phyloP scores from a whole-genome alignment of 2,113 vertebrate species.

The Xenotilapia flavipinnis region DNA sequence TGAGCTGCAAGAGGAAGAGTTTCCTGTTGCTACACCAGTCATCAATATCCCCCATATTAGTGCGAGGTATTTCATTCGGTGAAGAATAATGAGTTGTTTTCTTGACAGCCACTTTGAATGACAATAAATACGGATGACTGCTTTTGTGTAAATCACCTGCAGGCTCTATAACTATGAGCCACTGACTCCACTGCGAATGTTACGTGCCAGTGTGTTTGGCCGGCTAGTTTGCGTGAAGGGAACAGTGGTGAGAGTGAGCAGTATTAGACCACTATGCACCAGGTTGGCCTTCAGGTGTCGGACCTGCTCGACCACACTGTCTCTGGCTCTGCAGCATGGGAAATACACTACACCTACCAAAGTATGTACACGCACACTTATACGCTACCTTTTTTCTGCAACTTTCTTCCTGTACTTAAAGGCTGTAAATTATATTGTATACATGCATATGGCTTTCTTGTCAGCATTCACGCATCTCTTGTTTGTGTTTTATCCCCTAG shows the following conservation, averaged over 20 bases:
- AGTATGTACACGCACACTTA: conserved; percentile 47
- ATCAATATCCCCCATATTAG: conserved; percentile 89
- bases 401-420: background rate
- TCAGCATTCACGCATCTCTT: background rate
- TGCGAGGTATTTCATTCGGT: conserved; percentile 73
- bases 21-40: conserved; percentile 77
- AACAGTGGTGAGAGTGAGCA: conserved; percentile 91
- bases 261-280: conserved; percentile 86
- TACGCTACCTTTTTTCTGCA: background rate
- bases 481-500: conserved; percentile 50
- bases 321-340: conserved; percentile 82
- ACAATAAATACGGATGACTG: background rate
- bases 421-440: fast-evolving
- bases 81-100: background rate
- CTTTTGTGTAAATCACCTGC: background rate
- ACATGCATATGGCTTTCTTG: fast-evolving
- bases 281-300: conserved; percentile 86
- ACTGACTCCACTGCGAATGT: conserved; percentile 78
- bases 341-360: conserved; percentile 87
- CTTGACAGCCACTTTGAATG: background rate
- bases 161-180: conserved; percentile 96
- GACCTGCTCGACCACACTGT: conserved; percentile 76
- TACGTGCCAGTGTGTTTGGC: conserved; percentile 89
- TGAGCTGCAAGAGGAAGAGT: conserved; percentile 83
- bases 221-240: conserved; percentile 85